Evolutionary conservation across 2,888 invertebrate species (phyloP).

Genomic region (Flexamia atlantica): DNA sequence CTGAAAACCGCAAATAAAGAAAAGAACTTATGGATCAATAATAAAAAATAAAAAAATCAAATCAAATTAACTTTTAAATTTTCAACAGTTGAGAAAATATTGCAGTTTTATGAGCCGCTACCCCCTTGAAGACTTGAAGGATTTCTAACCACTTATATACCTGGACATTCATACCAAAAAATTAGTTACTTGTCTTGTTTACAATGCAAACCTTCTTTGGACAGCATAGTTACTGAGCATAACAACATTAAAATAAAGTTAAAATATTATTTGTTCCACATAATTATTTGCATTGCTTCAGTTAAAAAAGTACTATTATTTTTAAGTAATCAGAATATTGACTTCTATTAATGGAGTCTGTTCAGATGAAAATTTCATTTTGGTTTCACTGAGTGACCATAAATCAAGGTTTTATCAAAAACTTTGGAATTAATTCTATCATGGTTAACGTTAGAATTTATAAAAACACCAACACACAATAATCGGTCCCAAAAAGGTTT

Average conservation of each 20-base stretch:
- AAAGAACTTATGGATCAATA: conserved; percentile 24
- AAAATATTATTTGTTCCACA: too few species aligned
- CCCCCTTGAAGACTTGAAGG: neutral
- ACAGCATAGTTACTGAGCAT: neutral
- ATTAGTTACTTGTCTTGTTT: neutral
- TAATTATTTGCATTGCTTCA: too few species aligned
- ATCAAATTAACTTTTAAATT: conserved; percentile 23
- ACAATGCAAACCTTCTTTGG: conserved; percentile 8
- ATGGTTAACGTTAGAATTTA: too few species aligned
- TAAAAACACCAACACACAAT: too few species aligned
- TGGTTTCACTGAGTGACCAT: too few species aligned
- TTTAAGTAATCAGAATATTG: too few species aligned
- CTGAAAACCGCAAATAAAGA: conserved; percentile 52
- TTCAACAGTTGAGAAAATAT: neutral
- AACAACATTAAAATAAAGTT: too few species aligned
- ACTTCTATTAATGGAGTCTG: too few species aligned
- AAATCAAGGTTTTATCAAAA: too few species aligned
- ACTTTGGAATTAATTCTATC: too few species aligned
- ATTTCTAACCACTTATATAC: conserved; percentile 4
- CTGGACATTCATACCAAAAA: conserved; percentile 37
- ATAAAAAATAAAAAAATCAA: conserved; percentile 41
- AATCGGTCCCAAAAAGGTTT: conserved; percentile 27
- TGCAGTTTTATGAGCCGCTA: neutral
- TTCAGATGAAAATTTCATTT: too few species aligned
- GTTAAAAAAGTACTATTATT: too few species aligned